Base-by-base conservation (phyloP, 2,888 invertebrate genomes). In the Hypselothyrea guttata region DNA sequence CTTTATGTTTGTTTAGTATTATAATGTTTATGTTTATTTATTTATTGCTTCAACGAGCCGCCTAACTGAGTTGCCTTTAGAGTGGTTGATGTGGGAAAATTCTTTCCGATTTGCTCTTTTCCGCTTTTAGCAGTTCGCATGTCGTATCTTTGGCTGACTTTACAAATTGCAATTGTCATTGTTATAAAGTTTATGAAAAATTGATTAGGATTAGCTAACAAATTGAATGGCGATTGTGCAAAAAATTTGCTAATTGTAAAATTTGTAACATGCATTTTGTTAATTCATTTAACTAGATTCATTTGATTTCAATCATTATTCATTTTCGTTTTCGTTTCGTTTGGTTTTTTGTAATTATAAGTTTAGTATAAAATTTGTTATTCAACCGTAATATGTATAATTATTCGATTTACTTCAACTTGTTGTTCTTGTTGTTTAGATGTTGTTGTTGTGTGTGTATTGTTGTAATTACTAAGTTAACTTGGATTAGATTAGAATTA, bases 221-320 rank as follows among this genome's bases (percentile, higher is more conserved):
- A 67, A 71, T 71, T 71, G 56, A 59, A 70, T 70, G 62, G 71
- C 70, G 57, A 62, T 71, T 71, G 70, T 71, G 71, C 71, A 71
- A 59, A 71, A 71, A 56, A 62, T 48, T 66, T 55, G 66, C 61
- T 66, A 62, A 58, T 65, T 71, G 62, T 67, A 63, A 67, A 66
- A 71, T 58, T 71, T 55, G 31, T 71, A 67, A 67, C 67, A 71
- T 67, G 70, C 71, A 63, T 63, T 71, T 67, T 9, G 58, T 62
- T 71, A 69, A 65, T 65, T 70, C 41, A 12, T 70, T 69, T 68
- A 70, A 65, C 70, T 68, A 68, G 57, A 22, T 22, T 22, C 22
- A n/a, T n/a, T n/a, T n/a, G n/a, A n/a, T n/a, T 59, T 37, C 13
- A 9, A 34, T 38, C 27, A 15, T n/a, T 12, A 38, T 41, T 35